Base-by-base conservation (phyloP, 1,140 invertebrate species). In the Rhopalosiphum maidis region DNA sequence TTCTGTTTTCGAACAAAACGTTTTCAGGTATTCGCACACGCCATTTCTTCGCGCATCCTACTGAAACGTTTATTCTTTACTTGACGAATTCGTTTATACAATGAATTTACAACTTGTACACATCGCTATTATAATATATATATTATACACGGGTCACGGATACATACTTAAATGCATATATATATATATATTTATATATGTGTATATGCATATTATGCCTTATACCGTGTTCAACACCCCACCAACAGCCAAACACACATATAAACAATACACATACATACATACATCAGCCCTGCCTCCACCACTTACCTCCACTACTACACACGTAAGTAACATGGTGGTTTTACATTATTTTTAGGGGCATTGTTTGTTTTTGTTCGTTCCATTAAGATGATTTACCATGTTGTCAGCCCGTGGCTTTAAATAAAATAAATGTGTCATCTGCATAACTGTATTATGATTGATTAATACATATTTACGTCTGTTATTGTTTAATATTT, bases 351-450 rank as follows among this genome's bases (percentile, higher is more conserved):
- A 90, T 90, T 90, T 90, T 68, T 23, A n/a, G 54, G 54, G 54
- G 54, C 37, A 60, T 55, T 92, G 77, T 93, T 93, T 93, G 77
- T 93, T 93, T 93, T 86, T 48, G 77, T 93, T 93, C 77, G 51
- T 93, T 83, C 91, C 91, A 93, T 93, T 93, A 93, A 93, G 77
- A 93, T 93, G 91, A 93, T 93, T 93, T 93, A 93, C 91, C 91
- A 85, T 43, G 77, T 85, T 93, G 91, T 93, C 91, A 93, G 91
- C 48, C 82, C 77, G 77, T 93, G 77, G 91, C 77, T 93, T 93
- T 83, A 92, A 92, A 92, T 92, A 92, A 93, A 93, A 93, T 93
- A 93, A 93, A 93, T 54, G 91, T 83, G 77, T 93, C 77, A 86
- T 93, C 82, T 86, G 35, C 82, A 93, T 93, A 93, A 85, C 91